Evolutionary conservation across 2,888 invertebrate species (phyloP).

Genomic region (Calliopum simillimum): DNA sequence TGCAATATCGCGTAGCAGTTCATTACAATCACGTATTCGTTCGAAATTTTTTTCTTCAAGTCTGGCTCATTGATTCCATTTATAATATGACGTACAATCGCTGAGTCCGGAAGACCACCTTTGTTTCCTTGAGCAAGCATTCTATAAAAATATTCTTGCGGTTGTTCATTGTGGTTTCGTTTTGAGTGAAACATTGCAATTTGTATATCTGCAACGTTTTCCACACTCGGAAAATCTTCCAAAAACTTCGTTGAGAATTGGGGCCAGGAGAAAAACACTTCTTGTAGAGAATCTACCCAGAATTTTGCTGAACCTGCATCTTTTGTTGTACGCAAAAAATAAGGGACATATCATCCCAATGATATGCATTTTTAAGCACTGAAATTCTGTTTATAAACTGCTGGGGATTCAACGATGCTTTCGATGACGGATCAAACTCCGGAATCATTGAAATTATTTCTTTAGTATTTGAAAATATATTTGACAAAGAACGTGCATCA

Average conservation of each 20-base stretch:
- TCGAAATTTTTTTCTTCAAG: no score
- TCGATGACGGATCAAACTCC: constrained; percentile 31
- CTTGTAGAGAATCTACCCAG: no score
- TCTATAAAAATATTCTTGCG: constrained; percentile 28
- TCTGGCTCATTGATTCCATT: no score
- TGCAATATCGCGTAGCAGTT: constrained; percentile 31
- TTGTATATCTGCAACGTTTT: constrained; percentile 38
- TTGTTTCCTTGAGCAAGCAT: constrained; percentile 38
- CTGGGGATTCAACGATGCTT: constrained; percentile 27
- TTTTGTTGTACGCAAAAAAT: no score
- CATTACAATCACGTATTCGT: constrained; percentile 40
- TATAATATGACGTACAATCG: no score
- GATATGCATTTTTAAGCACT: no score
- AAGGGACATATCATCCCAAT: no score
- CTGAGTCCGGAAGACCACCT: constrained; percentile 33
- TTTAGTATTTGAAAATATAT: constrained; percentile 21
- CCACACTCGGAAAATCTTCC: constrained; percentile 30
- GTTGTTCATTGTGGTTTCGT: constrained; percentile 18
- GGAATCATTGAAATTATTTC: constrained; percentile 31
- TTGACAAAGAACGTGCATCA: constrained; percentile 17
- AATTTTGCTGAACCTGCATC: no score
- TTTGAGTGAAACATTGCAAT: constrained; percentile 35
- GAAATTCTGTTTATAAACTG: constrained; percentile 37
- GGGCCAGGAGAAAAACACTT: constrained; percentile 29
- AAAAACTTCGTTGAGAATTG: constrained; percentile 15